Evolutionary conservation across 2,113 vertebrate genomes (phyloP).

Genomic region (Sorex fumeus): DNA sequence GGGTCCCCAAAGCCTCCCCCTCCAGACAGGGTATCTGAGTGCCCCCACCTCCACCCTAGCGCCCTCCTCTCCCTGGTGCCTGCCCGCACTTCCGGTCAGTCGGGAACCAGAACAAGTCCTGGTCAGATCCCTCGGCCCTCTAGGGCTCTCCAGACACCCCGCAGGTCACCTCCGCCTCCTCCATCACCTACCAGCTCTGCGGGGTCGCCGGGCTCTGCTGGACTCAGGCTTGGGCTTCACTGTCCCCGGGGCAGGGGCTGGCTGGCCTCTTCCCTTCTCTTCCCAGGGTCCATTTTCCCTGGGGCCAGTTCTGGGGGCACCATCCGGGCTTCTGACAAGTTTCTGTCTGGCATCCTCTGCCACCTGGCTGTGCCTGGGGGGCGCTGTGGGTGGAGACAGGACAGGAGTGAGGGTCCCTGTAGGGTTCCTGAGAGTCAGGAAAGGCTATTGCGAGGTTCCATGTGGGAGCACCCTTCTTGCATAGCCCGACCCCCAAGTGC

Average conservation of each 20-base stretch:
- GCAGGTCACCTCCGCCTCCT: background rate
- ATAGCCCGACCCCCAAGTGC: too few species aligned
- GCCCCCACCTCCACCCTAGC: background rate
- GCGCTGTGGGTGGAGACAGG: background rate
- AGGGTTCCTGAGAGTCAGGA: too few species aligned
- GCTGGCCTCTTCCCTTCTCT: background rate
- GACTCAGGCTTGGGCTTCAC: background rate
- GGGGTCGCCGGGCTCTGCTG: too few species aligned
- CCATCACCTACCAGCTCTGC: background rate
- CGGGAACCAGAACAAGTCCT: background rate
- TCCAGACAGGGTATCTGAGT: background rate
- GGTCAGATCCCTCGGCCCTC: too few species aligned
- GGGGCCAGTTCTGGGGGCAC: too few species aligned
- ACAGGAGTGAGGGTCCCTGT: background rate
- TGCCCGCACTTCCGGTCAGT: too few species aligned
- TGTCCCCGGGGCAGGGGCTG: background rate
- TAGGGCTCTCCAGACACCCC: background rate
- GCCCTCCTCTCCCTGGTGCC: too few species aligned
- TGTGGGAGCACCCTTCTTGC: too few species aligned
- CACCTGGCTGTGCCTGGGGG: background rate
- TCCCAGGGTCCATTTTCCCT: background rate
- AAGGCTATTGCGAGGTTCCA: too few species aligned
- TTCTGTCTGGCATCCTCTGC: background rate
- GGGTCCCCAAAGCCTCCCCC: too few species aligned
- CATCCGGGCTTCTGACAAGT: background rate